Base-by-base conservation (phyloP, 2,113 vertebrate genomes). In the Prinia subflava region DNA sequence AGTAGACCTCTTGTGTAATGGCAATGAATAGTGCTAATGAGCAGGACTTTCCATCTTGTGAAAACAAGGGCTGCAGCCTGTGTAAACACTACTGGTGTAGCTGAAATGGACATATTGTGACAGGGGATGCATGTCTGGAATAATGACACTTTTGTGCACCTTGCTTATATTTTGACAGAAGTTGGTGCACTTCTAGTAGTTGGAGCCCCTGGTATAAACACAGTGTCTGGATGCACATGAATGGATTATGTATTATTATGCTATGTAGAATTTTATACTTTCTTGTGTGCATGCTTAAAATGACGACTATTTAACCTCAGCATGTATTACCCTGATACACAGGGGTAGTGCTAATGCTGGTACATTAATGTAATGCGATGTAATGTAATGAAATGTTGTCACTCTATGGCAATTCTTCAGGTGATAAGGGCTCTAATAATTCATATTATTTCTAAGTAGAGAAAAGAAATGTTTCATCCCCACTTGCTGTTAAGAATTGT, bases 361-460 rank as follows among this genome's bases (percentile, higher is more conserved):
- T 52, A 79, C 94, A 83, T n/a, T 64, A 42, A 42, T 42, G 37
- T 42, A 78, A 64, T n/a, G 14, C 39, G 11, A 39, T 39, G 39
- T 11, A 39, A 39, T 39, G 39, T 39, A 39, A 39, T 39, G 39
- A 10, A 39, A 64, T n/a, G 14, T 63, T 63, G 30, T 22, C 75
- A 86, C 85, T 94, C 35, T 37, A 37, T 96, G 94, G 92, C 56
- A 92, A 59, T 96, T 95, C 63, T 91, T 96, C 81, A 89, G 64
- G 69, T 97, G 94, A 94, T 92, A 84, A 96, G 96, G 68, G 92
- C 64, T 74, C 89, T 97, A 94, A 95, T 96, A 97, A 94, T 47
- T 95, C 96, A 63, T 90, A 89, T 95, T 97, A 68, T 96, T 94
- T 95, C 89, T 90, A 8, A 87, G 75, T 67, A 80, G 56, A 92